These are phyloP conservation scores for Cathartes aura DNA, from an alignment of 2,113 vertebrate genomes.

Conservation along the genomic window DNA sequence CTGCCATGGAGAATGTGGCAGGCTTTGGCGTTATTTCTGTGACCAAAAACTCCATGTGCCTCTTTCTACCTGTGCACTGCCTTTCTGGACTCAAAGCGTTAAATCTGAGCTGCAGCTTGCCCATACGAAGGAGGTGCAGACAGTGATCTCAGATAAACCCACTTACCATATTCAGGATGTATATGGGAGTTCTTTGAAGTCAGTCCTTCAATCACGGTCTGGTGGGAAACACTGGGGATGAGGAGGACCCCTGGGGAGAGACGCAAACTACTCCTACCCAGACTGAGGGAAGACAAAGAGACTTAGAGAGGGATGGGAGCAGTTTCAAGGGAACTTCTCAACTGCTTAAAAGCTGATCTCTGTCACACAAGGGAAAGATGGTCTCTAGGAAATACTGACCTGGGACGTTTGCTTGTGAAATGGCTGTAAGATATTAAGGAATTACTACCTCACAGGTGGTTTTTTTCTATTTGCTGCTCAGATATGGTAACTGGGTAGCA, in stretches of 20 bases:
- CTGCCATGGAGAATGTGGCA: background rate
- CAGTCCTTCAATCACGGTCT: background rate
- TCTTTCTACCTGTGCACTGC: background rate
- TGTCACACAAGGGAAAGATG: background rate
- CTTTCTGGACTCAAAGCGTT: background rate
- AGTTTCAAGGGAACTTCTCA: background rate
- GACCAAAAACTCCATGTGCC: fast-evolving
- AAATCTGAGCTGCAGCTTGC: background rate
- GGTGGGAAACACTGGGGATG: background rate
- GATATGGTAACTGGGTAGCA: background rate
- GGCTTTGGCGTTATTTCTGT: background rate
- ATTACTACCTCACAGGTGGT: background rate
- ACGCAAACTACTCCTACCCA: background rate
- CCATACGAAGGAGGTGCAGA: background rate
- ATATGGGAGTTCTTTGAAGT: background rate
- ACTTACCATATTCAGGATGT: background rate
- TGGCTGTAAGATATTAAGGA: background rate
- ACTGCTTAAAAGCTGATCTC: background rate
- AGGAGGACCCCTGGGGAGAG: background rate
- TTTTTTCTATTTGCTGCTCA: background rate
- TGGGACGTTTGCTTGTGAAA: background rate
- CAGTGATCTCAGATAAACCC: background rate
- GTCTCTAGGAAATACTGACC: background rate
- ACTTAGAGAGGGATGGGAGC: background rate
- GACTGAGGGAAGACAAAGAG: background rate